Conservation (phyloP, 2,113 vertebrate species). For the Leucoraja erinaceus region DNA sequence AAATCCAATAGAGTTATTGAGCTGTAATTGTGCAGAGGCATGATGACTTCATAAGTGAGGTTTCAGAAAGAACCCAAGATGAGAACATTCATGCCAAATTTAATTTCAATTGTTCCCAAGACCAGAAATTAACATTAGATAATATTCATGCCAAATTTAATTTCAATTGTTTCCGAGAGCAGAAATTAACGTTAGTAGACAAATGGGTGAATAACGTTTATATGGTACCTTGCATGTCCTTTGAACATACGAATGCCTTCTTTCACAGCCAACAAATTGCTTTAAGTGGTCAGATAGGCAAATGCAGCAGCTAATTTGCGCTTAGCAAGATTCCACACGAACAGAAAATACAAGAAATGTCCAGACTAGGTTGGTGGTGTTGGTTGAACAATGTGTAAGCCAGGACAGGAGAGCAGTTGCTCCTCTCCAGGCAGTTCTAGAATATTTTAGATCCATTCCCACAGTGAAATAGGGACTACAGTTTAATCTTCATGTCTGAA, state of each 20-base stretch:
- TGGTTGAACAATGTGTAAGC: background rate
- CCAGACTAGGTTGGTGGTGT: background rate
- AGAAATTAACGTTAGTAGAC: background rate
- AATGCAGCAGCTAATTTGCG: constrained; percentile 25
- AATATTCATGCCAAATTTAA: too few relatives aligned
- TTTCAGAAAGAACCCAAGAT: background rate
- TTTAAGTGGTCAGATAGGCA: background rate
- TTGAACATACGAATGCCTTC: background rate
- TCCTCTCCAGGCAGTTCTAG: background rate
- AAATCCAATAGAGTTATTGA: background rate
- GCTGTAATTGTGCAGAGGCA: constrained; percentile 15
- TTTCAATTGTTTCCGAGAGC: background rate
- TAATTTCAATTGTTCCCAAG: background rate
- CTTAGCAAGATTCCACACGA: background rate
- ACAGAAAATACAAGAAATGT: background rate
- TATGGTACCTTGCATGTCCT: background rate
- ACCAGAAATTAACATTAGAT: background rate
- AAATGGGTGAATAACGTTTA: background rate
- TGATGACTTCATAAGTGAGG: background rate
- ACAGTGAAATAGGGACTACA: background rate
- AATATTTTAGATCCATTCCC: background rate
- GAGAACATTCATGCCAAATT: background rate
- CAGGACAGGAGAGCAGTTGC: background rate
- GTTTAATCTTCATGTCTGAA: background rate
- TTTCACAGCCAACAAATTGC: background rate